Evolutionary conservation across 2,113 vertebrate genomes (phyloP), one percentile per base, ranked within the genome.

Genomic region (Amblyopsis rosae): DNA sequence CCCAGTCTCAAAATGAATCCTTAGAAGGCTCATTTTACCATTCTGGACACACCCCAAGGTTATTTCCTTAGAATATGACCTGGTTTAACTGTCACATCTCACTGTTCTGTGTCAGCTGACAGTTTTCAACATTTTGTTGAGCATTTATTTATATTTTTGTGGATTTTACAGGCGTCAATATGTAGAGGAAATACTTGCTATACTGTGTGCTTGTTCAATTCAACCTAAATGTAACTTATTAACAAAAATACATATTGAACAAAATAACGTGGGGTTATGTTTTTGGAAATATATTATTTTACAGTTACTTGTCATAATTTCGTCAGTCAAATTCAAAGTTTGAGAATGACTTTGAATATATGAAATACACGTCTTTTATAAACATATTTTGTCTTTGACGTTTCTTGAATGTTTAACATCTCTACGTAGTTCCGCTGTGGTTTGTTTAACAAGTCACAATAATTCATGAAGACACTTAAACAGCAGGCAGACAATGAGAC

Each of bases 41-140:
- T 41, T 41, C 35, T 41, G 35, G 35, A 41, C 35, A 4, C 26
- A 53, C 48, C 47, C 1, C 41, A 8, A 50, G 32, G 47, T 68
- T 32, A 15, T 51, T 32, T 54, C n/a, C 10, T 32, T n/a, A n/a
- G 67, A 65, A 16, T 65, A 26, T 35, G 17, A 57, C 62, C 35
- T 62, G 57, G 67, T 49, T 75, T 58, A 72, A 67, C 77, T 70
- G 45, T 26, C 35, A 48, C 1, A 33, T 13, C 48, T 62, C 11
- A 26, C 13, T 66, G 61, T 17, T 15, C 63, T 16, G 12, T 55
- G 53, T 68, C 67, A 41, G 51, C 4, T 65, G 13, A 41, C 35
- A 41, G 35, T 6, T 41, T 41, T 41, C 0, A 41, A 41, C 5
- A 41, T 41, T 41, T 41, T 0, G 7, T 6, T 41, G 4, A 41